Evolutionary conservation across 2,888 invertebrate genomes (phyloP), one percentile per base, ranked within the genome.

Genomic region (Athalia circularis): DNA sequence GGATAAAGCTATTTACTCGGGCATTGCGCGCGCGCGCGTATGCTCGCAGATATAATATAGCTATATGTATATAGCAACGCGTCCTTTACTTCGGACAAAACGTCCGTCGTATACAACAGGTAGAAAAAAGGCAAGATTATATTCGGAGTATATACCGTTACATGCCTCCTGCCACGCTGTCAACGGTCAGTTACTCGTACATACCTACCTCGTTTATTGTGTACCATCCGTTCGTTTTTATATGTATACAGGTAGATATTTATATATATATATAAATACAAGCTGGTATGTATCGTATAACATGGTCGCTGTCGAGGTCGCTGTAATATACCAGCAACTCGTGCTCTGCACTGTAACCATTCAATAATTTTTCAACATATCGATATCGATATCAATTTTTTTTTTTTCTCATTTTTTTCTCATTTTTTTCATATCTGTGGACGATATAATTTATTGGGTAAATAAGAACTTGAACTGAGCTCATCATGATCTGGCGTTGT

Each of bases 1-100:
- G 59, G 72, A 72, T 72, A 57, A 72, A 72, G 59, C 72, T 72
- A 72, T 72, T 72, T 72, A 59, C 72, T 47, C 47, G 43, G 72
- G 45, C 59, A 59, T 59, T 47, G 47, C 57, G 72, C 72, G 57
- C 57, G 57, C 72, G 47, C 15, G 43, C 57, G 6, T 45, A 3
- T 8, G 47, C 13, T 72, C 59, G 54, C n/a, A 4, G 7, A n/a
- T 29, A 54, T n/a, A 9, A 11, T 54, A 4, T 54, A 9, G 9
- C 54, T 54, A 4, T 54, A n/a, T 29, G 29, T 29, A 29, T 29
- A 29, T 29, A 29, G 29, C 29, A 29, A 29, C 54, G n/a, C 13
- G 57, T 72, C 48, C 13, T 15, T 47, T 57, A n/a, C 70, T 68
- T 50, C 5, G 15, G 9, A 70, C 70, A 70, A 57, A 70, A 70